These are phyloP conservation scores for Etheostoma perlongum DNA, from an alignment of 2,797 vertebrate species.

Conservation along the genomic window DNA sequence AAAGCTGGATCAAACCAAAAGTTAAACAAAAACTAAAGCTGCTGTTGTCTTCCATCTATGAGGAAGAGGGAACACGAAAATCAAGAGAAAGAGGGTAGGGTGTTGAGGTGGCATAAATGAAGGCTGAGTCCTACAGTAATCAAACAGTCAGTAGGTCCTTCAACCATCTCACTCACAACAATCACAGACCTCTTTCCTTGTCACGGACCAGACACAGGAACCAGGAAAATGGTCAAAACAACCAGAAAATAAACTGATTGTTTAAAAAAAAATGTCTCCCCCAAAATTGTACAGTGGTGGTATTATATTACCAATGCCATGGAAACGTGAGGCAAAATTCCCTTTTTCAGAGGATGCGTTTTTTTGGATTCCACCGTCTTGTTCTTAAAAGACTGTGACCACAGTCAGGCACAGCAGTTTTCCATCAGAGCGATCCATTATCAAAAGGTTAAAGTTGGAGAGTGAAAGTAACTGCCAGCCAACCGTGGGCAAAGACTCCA, in stretches of 20 bases:
- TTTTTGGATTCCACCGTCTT: constrained; percentile 35
- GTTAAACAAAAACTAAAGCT: constrained; percentile 29
- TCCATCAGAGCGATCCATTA: constrained; percentile 30
- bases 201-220: constrained; percentile 42
- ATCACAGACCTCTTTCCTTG: constrained; percentile 39
- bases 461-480: constrained; percentile 43
- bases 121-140: constrained; percentile 66
- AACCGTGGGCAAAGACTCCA: constrained; percentile 45
- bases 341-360: constrained; percentile 56
- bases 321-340: constrained; percentile 56
- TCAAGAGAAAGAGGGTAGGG: background rate
- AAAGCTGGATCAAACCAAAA: constrained; percentile 47
- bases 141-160: constrained; percentile 62
- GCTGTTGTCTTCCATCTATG: constrained; percentile 26
- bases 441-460: constrained; percentile 4
- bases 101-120: constrained; percentile 30
- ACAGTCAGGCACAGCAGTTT: constrained; percentile 34
- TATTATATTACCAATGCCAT: constrained; percentile 40
- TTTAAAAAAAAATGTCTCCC: background rate
- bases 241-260: constrained; percentile 34
- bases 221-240: constrained; percentile 24
- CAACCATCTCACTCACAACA: constrained; percentile 45
- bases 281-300: constrained; percentile 45
- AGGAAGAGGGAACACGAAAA: constrained; percentile 30
- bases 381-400: constrained; percentile 42